A percentile compares a stretch with the other conserved stretches of the same genome.
Conservation (phyloP, 2,888 invertebrate genomes). For the Cephus runcator region DNA sequence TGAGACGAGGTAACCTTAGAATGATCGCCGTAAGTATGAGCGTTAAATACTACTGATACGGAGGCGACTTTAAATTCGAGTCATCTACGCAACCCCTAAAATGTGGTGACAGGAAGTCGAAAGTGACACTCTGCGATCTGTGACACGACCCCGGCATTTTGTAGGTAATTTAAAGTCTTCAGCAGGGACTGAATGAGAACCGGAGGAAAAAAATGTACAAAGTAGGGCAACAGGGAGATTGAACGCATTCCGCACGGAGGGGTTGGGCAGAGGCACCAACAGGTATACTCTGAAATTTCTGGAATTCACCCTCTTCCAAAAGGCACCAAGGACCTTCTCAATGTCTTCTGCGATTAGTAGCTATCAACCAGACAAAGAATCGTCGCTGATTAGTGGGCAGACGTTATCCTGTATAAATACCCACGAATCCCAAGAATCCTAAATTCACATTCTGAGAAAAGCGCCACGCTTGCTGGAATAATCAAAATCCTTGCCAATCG, state of each 20-base stretch:
- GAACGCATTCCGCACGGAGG: not conserved
- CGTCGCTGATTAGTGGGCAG: not conserved
- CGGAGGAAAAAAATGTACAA: not conserved
- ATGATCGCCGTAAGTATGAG: not conserved
- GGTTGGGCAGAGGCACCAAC: not conserved
- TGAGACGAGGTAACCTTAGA: not conserved
- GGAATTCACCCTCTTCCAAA: not conserved
- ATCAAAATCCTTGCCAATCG: not conserved
- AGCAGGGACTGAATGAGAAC: not conserved
- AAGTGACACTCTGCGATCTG: not conserved
- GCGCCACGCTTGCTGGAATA: not conserved
- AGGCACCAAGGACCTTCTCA: not conserved
- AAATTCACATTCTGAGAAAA: not conserved
- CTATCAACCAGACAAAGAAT: not conserved
- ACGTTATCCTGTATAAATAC: not conserved
- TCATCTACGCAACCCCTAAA: not conserved
- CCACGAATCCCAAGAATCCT: not conserved
- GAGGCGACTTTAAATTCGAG: not conserved
- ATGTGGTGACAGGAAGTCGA: not conserved
- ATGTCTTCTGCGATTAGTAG: not conserved
- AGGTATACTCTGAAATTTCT: not conserved
- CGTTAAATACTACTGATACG: not conserved
- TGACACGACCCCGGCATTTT: not conserved
- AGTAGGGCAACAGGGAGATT: not conserved
- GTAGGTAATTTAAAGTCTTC: not conserved